Evolutionary conservation across 2,113 vertebrate genomes (phyloP).

Genomic region (Lutjanus erythropterus): DNA sequence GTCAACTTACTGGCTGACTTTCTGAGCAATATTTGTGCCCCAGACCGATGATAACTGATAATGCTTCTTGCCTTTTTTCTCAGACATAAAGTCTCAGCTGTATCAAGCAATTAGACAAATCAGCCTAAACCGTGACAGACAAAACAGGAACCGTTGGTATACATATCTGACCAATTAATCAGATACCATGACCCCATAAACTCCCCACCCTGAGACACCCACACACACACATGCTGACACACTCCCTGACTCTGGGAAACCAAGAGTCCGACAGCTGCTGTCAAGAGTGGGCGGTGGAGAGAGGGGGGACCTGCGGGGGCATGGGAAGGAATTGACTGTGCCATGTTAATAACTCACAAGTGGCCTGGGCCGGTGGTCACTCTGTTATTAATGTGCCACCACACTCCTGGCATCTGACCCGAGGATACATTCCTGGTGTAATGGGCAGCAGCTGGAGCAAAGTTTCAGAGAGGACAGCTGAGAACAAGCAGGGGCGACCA

Average conservation of each 20-base stretch:
- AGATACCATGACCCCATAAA: slow-evolving; percentile 71
- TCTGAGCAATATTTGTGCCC: not conserved
- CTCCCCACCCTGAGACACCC: slow-evolving; percentile 51
- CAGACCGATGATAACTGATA: slow-evolving; percentile 1
- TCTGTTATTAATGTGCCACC: slow-evolving; percentile 86
- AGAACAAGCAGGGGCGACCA: slow-evolving; percentile 58
- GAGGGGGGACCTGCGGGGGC: slow-evolving; percentile 53
- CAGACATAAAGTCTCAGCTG: slow-evolving; percentile 37
- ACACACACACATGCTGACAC: slow-evolving; percentile 57
- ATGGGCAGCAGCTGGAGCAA: slow-evolving; percentile 88
- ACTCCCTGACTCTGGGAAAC: slow-evolving; percentile 73
- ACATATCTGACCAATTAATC: slow-evolving; percentile 76
- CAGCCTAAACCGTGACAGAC: slow-evolving; percentile 47
- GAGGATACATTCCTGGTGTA: slow-evolving; percentile 86
- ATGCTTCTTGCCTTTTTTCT: slow-evolving; percentile 27
- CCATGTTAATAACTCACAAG: slow-evolving; percentile 85
- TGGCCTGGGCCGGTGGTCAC: slow-evolving; percentile 79
- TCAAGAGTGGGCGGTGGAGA: slow-evolving; percentile 52
- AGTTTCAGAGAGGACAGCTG: slow-evolving; percentile 87
- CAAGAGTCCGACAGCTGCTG: slow-evolving; percentile 77
- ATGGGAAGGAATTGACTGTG: slow-evolving; percentile 80
- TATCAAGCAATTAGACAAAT: slow-evolving; percentile 39
- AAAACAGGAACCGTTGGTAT: slow-evolving; percentile 71
- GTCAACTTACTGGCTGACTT: not conserved
- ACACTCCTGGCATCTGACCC: slow-evolving; percentile 79